These are phyloP conservation scores for Tenebrio molitor DNA, from an alignment of 1,140 invertebrate species.

Conservation along the genomic window DNA sequence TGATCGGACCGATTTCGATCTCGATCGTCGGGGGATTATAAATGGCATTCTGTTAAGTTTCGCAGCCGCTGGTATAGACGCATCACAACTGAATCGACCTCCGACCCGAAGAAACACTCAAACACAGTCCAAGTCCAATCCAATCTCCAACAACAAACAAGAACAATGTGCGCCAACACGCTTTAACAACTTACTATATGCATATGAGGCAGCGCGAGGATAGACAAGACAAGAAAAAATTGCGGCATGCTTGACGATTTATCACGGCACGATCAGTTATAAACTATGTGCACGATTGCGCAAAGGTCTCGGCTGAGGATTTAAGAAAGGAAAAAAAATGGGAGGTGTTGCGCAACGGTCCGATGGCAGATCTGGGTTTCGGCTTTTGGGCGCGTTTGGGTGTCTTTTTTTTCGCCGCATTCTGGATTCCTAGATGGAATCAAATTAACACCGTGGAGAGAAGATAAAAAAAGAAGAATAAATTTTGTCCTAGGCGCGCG, in stretches of 20 bases:
- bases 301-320: conserved; percentile 12
- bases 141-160: conserved; percentile 44
- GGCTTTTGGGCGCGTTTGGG: too few species aligned
- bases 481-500: too few species aligned
- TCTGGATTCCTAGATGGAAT: too few species aligned
- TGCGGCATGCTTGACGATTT: conserved; percentile 41
- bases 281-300: conserved; percentile 38
- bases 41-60: conserved; percentile 29
- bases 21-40: not conserved
- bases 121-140: conserved; percentile 44
- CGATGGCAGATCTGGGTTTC: too few species aligned
- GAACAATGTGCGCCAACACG: conserved; percentile 42
- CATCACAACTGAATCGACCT: conserved; percentile 40
- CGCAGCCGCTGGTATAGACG: conserved; percentile 38
- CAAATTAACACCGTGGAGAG: too few species aligned
- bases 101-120: conserved; percentile 43
- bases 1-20: conserved; percentile 25
- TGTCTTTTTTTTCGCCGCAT: too few species aligned
- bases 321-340: not conserved
- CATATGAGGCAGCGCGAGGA: conserved; percentile 44
- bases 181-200: conserved; percentile 45
- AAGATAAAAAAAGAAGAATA: too few species aligned
- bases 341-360: not conserved
- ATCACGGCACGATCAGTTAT: conserved; percentile 38
- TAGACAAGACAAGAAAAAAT: conserved; percentile 43